These are phyloP conservation scores for Tachysurus fulvidraco DNA, from an alignment of 2,113 vertebrate genomes.

Conservation along the genomic window DNA sequence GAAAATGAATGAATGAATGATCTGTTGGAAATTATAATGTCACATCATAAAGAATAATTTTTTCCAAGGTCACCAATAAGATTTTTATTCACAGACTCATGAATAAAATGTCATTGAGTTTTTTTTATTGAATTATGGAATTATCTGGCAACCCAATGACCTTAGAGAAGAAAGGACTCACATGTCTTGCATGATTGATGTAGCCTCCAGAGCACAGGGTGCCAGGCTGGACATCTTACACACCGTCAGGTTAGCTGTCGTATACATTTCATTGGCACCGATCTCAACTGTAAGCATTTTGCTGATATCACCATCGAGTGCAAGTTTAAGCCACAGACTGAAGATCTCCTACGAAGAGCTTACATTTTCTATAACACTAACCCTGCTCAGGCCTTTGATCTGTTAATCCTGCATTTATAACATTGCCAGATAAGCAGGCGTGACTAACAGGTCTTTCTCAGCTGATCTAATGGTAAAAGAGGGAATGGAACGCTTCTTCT, in stretches of 20 bases:
- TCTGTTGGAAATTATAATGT: background rate
- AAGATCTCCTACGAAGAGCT: slow-evolving; percentile 79
- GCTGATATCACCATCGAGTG: slow-evolving; percentile 64
- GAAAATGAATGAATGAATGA: too few relatives aligned
- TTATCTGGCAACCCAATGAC: background rate
- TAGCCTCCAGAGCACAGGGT: background rate
- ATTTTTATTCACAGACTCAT: background rate
- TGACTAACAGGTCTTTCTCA: slow-evolving; percentile 89
- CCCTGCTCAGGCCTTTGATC: slow-evolving; percentile 94
- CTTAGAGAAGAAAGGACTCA: too few relatives aligned
- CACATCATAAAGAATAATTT: background rate
- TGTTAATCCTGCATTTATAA: slow-evolving; percentile 96
- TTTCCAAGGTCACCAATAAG: background rate
- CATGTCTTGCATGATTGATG: background rate
- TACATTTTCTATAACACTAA: slow-evolving; percentile 87
- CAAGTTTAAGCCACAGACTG: slow-evolving; percentile 69
- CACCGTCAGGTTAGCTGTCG: slow-evolving; percentile 17
- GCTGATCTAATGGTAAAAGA: slow-evolving; percentile 84
- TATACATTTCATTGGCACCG: slow-evolving; percentile 58
- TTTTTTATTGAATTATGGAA: too few relatives aligned
- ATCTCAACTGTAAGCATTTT: slow-evolving; percentile 71
- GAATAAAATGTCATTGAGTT: too few relatives aligned
- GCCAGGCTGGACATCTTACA: background rate
- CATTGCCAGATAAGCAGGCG: slow-evolving; percentile 93
- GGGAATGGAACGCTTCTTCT: slow-evolving; percentile 76